phyloP scores from a whole-genome alignment of 2,113 vertebrate genomes.

The Neotoma lepida region DNA sequence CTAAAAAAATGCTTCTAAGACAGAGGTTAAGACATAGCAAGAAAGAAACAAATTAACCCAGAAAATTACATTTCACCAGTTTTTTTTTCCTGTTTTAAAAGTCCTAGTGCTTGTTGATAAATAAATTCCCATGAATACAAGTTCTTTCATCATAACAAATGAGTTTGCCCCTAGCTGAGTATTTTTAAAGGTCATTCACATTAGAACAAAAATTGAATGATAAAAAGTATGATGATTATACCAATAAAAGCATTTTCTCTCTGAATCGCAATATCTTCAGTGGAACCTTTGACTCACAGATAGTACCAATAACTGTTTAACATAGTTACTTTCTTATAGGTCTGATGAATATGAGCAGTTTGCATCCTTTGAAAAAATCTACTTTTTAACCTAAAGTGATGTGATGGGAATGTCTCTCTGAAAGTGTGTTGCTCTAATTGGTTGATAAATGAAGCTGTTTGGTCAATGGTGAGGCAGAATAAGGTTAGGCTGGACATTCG shows the following conservation, averaged over 20 bases:
- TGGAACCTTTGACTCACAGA: neutral
- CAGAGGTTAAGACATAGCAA: conserved; percentile 20
- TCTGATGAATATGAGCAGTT: neutral
- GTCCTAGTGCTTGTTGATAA: conserved; percentile 19
- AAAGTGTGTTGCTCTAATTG: too few relatives aligned
- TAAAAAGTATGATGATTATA: conserved; percentile 20
- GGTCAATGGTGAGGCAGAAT: too few relatives aligned
- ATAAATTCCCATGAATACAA: conserved; percentile 44
- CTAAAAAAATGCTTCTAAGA: conserved; percentile 28
- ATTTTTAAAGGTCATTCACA: conserved; percentile 44
- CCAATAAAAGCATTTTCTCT: conserved; percentile 48
- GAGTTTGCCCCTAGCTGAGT: neutral
- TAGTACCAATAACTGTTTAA: neutral
- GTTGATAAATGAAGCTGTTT: too few relatives aligned
- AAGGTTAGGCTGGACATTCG: too few relatives aligned
- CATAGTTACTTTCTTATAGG: conserved; percentile 10
- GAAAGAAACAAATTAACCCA: conserved; percentile 36
- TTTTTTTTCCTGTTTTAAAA: conserved; percentile 41
- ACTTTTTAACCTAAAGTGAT: conserved; percentile 3
- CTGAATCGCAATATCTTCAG: neutral
- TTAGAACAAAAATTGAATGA: conserved; percentile 26
- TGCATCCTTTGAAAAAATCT: neutral
- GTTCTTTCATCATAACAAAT: conserved; percentile 38
- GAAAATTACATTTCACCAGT: conserved; percentile 1
- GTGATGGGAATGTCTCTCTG: too few relatives aligned